Evolutionary conservation across 1,140 invertebrate genomes (phyloP), one percentile per base, ranked within the genome.

Genomic region (Ylistrum balloti): DNA sequence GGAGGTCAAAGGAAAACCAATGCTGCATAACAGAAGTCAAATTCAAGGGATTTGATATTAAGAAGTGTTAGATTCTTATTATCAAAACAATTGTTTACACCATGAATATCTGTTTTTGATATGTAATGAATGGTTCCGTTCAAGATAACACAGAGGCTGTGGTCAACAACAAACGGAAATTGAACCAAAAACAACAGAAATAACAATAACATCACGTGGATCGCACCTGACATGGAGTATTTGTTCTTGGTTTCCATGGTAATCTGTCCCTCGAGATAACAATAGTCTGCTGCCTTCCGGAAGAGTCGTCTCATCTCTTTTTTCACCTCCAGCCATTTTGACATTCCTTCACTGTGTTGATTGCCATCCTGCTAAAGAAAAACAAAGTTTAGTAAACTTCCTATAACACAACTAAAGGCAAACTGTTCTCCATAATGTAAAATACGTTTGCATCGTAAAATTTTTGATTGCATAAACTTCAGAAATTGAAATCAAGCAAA

Each of bases 201-300:
- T 45, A 1, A 13, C 10, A 13, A 45, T 9, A 13, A 45, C 9
- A 87, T 22, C 0, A 28, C 35, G 7, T 33, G 15, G 1, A 87
- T 38, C 91, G 86, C 91, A 96, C 95, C 93, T 91, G 95, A 95
- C 90, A 93, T 90, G 28, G 87, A 89, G 90, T 94, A 95, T 87
- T 93, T 93, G n/a, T 93, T 91, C 88, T 93, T 94, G 0, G 90
- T 92, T 33, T 94, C 93, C 2, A 89, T 91, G 88, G 95, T 94
- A 87, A 95, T 92, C 2, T 88, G 88, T 0, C 94, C 94, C 38
- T 95, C 93, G 17, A 93, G 88, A 88, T 95, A 94, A 41, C 93
- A 93, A 0, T 94, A 91, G 87, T 95, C 94, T 9, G 95, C 94
- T n/a, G 93, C 95, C 88, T 91, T 94, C 91, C 94, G 92, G 15